Evolutionary conservation across 2,888 invertebrate species (phyloP).

Genomic region (Trachelus tabidus): DNA sequence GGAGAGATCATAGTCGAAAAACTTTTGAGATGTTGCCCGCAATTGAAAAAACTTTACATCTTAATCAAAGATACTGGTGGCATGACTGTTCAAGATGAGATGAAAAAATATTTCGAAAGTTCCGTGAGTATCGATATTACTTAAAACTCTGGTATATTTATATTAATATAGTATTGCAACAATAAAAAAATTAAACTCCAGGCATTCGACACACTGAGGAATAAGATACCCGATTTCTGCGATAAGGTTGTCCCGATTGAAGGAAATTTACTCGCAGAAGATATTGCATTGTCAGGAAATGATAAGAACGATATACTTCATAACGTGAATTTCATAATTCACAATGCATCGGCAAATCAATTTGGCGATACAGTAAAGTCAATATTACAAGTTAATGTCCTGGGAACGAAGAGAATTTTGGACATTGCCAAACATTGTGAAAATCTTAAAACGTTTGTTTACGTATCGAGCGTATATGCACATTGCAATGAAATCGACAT

Average conservation of each 20-base stretch:
- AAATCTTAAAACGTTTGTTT: constrained; percentile 17
- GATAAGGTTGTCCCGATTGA: constrained; percentile 15
- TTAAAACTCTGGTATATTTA: not conserved
- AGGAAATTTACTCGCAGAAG: constrained; percentile 16
- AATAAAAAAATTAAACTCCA: constrained; percentile 2
- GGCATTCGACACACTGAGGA: constrained; percentile 17
- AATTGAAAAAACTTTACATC: constrained; percentile 21
- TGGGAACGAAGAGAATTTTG: constrained; percentile 19
- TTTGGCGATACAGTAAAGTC: constrained; percentile 12
- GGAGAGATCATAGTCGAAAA: not conserved
- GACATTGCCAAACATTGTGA: constrained; percentile 20
- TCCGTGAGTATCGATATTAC: constrained; percentile 10
- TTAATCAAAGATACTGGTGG: constrained; percentile 21
- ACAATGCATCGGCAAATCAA: constrained; percentile 26
- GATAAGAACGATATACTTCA: constrained; percentile 15
- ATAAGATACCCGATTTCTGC: constrained; percentile 8
- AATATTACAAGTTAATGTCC: constrained; percentile 14
- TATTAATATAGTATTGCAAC: not conserved
- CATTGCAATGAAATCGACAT: not conserved
- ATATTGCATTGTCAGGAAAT: constrained; percentile 12
- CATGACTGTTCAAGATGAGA: constrained; percentile 14
- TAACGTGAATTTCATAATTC: constrained; percentile 17
- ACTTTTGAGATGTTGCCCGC: constrained; percentile 16
- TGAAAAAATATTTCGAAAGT: constrained; percentile 17
- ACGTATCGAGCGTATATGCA: constrained; percentile 26